Evolutionary conservation across 2,888 invertebrate genomes (phyloP).

Genomic region (Drosophila mayaguana): DNA sequence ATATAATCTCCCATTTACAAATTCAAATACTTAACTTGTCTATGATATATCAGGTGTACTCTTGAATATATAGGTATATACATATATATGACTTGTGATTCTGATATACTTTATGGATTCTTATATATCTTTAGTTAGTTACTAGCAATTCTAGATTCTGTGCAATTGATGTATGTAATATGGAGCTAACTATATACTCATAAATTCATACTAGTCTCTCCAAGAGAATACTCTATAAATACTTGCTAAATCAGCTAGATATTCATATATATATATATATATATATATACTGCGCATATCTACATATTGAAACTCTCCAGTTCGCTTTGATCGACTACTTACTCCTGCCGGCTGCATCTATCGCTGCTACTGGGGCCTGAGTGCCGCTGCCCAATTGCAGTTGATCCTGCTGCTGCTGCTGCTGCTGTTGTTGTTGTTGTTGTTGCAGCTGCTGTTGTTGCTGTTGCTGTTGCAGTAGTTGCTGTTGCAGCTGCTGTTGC

Average conservation of each 20-base stretch:
- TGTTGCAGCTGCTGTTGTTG: slow-evolving; percentile 51
- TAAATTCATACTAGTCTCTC: too few relatives aligned
- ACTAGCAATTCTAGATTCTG: not conserved
- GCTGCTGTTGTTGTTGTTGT: slow-evolving; percentile 33
- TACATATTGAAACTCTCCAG: too few relatives aligned
- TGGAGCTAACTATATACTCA: too few relatives aligned
- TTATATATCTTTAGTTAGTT: not conserved
- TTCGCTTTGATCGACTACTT: slow-evolving; percentile 23
- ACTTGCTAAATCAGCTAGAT: not conserved
- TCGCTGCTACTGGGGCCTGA: slow-evolving; percentile 36
- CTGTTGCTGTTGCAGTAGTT: slow-evolving; percentile 72
- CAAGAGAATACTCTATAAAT: not conserved
- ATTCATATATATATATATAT: not conserved
- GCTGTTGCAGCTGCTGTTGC: slow-evolving; percentile 69
- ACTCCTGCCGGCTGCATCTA: slow-evolving; percentile 79
- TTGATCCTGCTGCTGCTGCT: slow-evolving; percentile 50
- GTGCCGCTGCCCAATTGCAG: slow-evolving; percentile 46
- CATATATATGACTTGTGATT: not conserved
- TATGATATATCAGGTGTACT: not conserved
- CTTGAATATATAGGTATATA: not conserved
- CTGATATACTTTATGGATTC: not conserved
- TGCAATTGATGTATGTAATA: not conserved
- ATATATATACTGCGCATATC: not conserved
- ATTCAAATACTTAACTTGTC: not conserved
- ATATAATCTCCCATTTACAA: not conserved